These are phyloP conservation scores for Neotoxoptera formosana DNA, from an alignment of 1,140 invertebrate species.

Conservation along the genomic window DNA sequence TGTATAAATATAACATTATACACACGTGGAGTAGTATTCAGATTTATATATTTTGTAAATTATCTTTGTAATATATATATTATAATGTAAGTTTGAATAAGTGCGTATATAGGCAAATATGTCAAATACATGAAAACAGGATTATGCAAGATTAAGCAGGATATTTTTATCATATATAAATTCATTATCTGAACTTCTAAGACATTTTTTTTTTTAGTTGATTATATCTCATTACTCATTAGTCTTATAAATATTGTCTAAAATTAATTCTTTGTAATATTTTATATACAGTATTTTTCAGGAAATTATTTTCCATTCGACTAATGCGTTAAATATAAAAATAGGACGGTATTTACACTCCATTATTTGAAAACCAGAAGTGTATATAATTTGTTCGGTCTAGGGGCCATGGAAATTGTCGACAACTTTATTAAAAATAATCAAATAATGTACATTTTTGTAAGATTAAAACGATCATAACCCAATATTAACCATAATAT, in stretches of 20 bases:
- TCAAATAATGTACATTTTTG: background rate
- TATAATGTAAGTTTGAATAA: no score
- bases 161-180: background rate
- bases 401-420: background rate
- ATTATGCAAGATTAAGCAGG: no score
- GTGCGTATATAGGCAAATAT: no score
- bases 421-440: background rate
- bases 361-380: background rate
- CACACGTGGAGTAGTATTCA: no score
- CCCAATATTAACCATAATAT: slow-evolving; percentile 10
- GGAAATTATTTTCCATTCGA: background rate
- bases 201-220: background rate
- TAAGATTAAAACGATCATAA: background rate
- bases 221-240: background rate
- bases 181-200: background rate
- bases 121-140: no score
- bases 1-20: background rate
- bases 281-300: background rate
- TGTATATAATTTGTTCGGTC: background rate
- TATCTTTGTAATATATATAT: background rate
- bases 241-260: background rate
- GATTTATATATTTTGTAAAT: background rate
- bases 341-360: background rate
- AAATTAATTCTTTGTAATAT: background rate
- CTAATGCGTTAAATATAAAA: background rate